Base-by-base conservation (phyloP, 2,888 invertebrate genomes). In the Drosophila mulleri region DNA sequence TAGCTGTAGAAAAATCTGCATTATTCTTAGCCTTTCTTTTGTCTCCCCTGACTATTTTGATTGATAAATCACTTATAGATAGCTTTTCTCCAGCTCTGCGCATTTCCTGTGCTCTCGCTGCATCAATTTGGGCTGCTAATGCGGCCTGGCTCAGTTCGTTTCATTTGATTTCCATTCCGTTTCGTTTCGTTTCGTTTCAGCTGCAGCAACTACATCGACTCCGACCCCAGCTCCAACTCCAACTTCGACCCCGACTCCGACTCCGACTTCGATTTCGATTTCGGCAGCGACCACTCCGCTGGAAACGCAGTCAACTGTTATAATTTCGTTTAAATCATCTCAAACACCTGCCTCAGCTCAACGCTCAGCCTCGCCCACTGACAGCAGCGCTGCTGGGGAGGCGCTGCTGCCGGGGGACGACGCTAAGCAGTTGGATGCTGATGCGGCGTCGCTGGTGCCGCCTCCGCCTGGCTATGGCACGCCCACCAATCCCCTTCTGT, bases 251-350 rank as follows among this genome's bases (percentile, higher is more conserved):
- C 47, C 26, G n/a, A 37, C 67, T 9, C 16, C 70, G 4, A 16
- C 32, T 9, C 2, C 50, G 26, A 35, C 44, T 23, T 3, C 87
- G 80, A 56, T 80, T 71, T 83, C 18, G 29, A 29, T 88, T 78
- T 67, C 84, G 77, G 72, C 83, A 66, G 67, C 84, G 56, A 75
- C 85, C 79, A 75, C 86, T 80, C 75, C 90, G 75, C 86, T 83
- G 82, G 92, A 92, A 91, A 92, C 90, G 83, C 92, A 92, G 90
- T 91, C 92, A 92, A 92, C 92, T 91, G 92, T 92, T 90, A 92
- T 92, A 92, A 92, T 92, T 92, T 92, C 92, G 88, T 92, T 92
- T 91, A 92, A 92, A 91, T 91, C 92, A 91, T 92, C 92, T 76
- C 91, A 91, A 85, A 91, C 92, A 91, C 91, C 92, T 90, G 91